Evolutionary conservation across 2,888 invertebrate genomes (phyloP).

Genomic region (Agonopterix arenella): DNA sequence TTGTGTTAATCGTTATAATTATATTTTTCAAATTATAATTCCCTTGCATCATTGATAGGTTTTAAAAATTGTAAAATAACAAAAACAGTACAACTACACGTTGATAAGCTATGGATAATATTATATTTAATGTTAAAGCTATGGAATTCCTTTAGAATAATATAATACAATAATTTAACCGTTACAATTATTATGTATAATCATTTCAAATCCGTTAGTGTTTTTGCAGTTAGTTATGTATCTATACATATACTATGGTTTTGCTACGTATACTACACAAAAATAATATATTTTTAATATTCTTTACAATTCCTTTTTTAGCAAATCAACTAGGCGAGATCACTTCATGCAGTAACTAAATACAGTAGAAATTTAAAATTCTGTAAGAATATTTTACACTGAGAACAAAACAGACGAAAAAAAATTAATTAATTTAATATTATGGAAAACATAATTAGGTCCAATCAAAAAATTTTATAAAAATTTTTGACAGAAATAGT

Average conservation of each 20-base stretch:
- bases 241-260: slow-evolving; percentile 35
- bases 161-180: slow-evolving; percentile 26
- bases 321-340: slow-evolving; percentile 23
- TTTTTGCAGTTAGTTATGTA: slow-evolving; percentile 56
- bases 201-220: slow-evolving; percentile 71
- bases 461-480: no score
- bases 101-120: background rate
- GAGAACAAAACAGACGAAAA: no score
- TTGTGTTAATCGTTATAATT: background rate
- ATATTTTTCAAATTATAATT: background rate
- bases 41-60: slow-evolving; percentile 4
- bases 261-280: slow-evolving; percentile 37
- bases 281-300: slow-evolving; percentile 22
- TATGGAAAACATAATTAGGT: no score
- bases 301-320: slow-evolving; percentile 50
- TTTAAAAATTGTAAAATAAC: background rate
- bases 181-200: slow-evolving; percentile 32
- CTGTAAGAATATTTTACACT: no score
- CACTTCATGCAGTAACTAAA: slow-evolving; percentile 17
- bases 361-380: no score
- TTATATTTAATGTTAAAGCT: slow-evolving; percentile 32
- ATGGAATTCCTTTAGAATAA: slow-evolving; percentile 37
- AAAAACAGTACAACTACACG: background rate
- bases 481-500: no score
- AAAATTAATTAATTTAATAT: no score